Evolutionary conservation across 1,140 invertebrate species (phyloP).

Genomic region (Phymorhynchus buccinoides): DNA sequence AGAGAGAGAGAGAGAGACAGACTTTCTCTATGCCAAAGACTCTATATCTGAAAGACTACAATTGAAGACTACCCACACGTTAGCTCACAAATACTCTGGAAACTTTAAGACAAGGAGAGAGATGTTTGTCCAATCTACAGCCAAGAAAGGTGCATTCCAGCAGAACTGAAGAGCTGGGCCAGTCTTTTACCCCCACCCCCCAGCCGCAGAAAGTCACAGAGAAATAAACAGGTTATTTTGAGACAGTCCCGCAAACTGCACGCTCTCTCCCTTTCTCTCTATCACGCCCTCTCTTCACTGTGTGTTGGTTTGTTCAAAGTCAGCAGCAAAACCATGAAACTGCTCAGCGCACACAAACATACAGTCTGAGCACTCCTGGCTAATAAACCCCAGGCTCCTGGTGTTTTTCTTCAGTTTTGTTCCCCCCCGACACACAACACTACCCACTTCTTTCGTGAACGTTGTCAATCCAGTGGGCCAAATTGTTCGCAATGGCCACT

Average conservation of each 20-base stretch:
- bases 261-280: not conserved
- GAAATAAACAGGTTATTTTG: not conserved
- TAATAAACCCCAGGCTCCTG: not conserved
- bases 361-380: not conserved
- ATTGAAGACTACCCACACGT: not conserved
- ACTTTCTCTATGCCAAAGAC: not conserved
- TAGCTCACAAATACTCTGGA: not conserved
- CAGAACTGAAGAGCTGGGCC: not conserved
- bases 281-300: too few relatives aligned
- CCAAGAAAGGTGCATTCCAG: too few relatives aligned
- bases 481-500: not conserved
- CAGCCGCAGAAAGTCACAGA: not conserved
- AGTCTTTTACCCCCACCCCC: not conserved
- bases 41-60: not conserved
- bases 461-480: not conserved
- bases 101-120: too few relatives aligned
- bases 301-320: not conserved
- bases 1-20: not conserved
- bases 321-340: constrained; percentile 14
- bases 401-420: not conserved
- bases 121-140: too few relatives aligned
- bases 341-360: not conserved
- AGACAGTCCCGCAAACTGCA: not conserved
- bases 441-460: not conserved
- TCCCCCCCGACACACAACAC: too few relatives aligned